phyloP scores from a whole-genome alignment of 1,140 invertebrate genomes.

The Lordiphosa stackelbergi region DNA sequence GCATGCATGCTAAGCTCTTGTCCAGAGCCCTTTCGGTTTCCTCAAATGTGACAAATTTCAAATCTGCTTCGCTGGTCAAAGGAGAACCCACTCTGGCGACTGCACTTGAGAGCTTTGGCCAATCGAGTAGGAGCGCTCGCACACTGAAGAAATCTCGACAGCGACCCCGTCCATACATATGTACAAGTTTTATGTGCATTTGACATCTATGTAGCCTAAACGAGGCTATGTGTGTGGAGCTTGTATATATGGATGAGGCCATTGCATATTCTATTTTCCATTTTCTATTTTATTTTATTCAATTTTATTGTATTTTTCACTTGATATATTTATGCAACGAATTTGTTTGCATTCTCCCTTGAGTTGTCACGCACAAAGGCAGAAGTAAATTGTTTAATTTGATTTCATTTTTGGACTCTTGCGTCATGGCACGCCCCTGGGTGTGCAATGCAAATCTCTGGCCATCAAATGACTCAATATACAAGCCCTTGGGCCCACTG shows the following conservation, averaged over 20 bases:
- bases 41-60: constrained; percentile 58
- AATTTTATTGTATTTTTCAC: constrained; percentile 71
- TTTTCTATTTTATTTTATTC: constrained; percentile 58
- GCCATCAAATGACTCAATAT: constrained; percentile 66
- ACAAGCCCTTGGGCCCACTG: constrained; percentile 7
- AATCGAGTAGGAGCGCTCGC: constrained; percentile 48
- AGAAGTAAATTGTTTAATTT: constrained; percentile 74
- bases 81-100: constrained; percentile 21
- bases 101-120: constrained; percentile 35
- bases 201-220: constrained; percentile 15
- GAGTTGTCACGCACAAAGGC: constrained; percentile 74
- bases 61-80: constrained; percentile 69
- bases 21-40: constrained; percentile 26
- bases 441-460: constrained; percentile 47
- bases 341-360: constrained; percentile 71
- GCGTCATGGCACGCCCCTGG: constrained; percentile 48
- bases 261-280: constrained; percentile 49
- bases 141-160: constrained; percentile 29
- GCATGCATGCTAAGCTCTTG: neutral
- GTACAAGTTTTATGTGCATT: constrained; percentile 51
- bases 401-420: constrained; percentile 58
- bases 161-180: constrained; percentile 5
- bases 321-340: constrained; percentile 67
- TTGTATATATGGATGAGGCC: neutral
- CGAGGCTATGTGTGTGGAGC: neutral